A percentile compares a stretch with the other conserved stretches of the same genome.
phyloP scores from a whole-genome alignment of 2,797 vertebrate genomes.

The Ctenochaetus hawaiiensis region DNA sequence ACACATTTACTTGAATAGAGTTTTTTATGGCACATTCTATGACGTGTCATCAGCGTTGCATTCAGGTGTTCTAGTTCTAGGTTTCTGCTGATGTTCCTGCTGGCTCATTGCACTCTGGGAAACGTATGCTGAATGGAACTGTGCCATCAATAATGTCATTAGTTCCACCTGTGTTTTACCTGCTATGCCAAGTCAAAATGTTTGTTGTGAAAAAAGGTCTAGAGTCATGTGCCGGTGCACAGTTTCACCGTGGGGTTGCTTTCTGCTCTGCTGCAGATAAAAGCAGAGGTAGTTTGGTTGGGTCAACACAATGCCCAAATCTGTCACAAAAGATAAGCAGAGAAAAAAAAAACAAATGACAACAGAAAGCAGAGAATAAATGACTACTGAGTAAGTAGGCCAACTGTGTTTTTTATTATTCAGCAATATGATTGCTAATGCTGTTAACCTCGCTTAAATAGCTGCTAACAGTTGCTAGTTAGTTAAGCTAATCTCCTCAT shows the following conservation, averaged over 20 bases:
- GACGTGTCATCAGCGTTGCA: not conserved
- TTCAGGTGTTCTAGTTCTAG: not conserved
- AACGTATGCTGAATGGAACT: not conserved
- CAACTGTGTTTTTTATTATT: not conserved
- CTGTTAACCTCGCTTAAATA: not conserved
- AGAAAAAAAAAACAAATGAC: not conserved
- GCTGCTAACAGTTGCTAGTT: not conserved
- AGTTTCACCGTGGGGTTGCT: not conserved
- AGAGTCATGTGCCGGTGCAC: not conserved
- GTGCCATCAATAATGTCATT: not conserved
- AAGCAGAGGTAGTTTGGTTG: not conserved
- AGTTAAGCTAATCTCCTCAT: not conserved
- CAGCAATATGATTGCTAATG: not conserved
- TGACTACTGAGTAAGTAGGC: not conserved
- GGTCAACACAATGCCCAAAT: not conserved
- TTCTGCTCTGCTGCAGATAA: conserved; percentile 2
- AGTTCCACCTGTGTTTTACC: conserved; percentile 5
- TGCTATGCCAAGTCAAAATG: not conserved
- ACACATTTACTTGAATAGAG: not conserved
- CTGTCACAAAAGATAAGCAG: not conserved
- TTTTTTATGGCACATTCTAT: not conserved
- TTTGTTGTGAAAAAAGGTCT: no score
- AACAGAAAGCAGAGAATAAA: not conserved
- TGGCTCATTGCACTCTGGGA: not conserved
- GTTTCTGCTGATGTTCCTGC: not conserved